Base-by-base conservation (phyloP, 2,888 invertebrate genomes). In the Apamea crenata region DNA sequence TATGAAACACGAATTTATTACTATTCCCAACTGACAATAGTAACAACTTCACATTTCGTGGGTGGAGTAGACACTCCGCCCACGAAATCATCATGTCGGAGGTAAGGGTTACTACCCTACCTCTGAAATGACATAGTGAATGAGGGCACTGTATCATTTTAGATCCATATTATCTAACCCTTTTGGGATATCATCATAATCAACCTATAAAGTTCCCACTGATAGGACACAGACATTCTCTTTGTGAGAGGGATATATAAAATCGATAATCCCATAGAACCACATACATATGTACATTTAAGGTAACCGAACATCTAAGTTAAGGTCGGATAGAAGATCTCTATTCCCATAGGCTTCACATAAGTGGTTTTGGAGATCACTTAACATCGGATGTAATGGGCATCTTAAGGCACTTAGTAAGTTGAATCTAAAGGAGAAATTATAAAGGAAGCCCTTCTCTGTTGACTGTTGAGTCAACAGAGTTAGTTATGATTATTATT, bases 381-480 rank as follows among this genome's bases (percentile, higher is more conserved):
- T 74, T 74, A 74, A 8, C 6, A 56, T 80, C 29, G 32, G 32
- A 40, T 59, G 12, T 65, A 25, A 68, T 50, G 53, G 29, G 32
- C 53, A 56, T 66, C 44, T 36, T 32, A n/a, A 25, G 44, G 78
- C 77, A 77, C 29, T 40, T 65, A 77, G 6, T n/a, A 77, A 44
- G n/a, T 10, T 50, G 69, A 32, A 70, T 25, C 10, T 50, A 5
- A 32, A 50, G 10, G 25, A 50, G 8, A 32, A 10, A 21, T 69
- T 69, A 7, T 47, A 47, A 21, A 47, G 2, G 47, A 29, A 21
- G 2, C 21, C 21, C 4, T 29, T 4, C 8, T 29, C 69, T 8
- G 16, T 50, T 50, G 50, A 10, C 16, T 32, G 1, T 50, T 32
- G 8, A 25, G 32, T 50, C 50, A 2, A 70, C 16, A 25, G 50